A percentile compares a stretch with the other conserved stretches of the same genome.
Evolutionary conservation across 2,888 invertebrate genomes (phyloP).

Genomic region (Empis livida): DNA sequence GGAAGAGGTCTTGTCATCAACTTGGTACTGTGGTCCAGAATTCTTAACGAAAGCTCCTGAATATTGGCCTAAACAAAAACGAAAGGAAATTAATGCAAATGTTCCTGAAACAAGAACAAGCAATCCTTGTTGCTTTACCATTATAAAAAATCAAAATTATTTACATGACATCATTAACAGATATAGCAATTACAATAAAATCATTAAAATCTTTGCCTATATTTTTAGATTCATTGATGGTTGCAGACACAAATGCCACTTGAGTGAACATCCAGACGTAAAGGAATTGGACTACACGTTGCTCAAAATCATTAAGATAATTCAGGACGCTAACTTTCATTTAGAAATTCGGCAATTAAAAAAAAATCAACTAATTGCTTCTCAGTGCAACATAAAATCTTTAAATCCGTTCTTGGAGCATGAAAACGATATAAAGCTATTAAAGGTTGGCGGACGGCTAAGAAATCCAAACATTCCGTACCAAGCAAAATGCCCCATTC

Average conservation of each 20-base stretch:
- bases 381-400: neutral
- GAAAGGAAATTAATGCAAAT: neutral
- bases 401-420: neutral
- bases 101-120: neutral
- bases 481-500: neutral
- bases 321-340: neutral
- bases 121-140: too few relatives aligned
- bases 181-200: conserved; percentile 2
- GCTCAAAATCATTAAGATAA: neutral
- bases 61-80: neutral
- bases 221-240: conserved; percentile 2
- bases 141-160: too few relatives aligned
- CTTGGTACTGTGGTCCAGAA: conserved; percentile 2
- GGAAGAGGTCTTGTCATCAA: neutral
- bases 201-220: conserved; percentile 3
- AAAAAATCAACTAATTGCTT: neutral
- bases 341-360: neutral
- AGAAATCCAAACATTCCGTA: neutral
- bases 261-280: neutral
- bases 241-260: too few relatives aligned
- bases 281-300: neutral
- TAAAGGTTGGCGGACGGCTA: neutral
- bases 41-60: neutral
- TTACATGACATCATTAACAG: too few relatives aligned
- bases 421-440: neutral